These are phyloP conservation scores for Trinorchestia longiramus DNA, from an alignment of 1,140 invertebrate genomes.

Conservation along the genomic window DNA sequence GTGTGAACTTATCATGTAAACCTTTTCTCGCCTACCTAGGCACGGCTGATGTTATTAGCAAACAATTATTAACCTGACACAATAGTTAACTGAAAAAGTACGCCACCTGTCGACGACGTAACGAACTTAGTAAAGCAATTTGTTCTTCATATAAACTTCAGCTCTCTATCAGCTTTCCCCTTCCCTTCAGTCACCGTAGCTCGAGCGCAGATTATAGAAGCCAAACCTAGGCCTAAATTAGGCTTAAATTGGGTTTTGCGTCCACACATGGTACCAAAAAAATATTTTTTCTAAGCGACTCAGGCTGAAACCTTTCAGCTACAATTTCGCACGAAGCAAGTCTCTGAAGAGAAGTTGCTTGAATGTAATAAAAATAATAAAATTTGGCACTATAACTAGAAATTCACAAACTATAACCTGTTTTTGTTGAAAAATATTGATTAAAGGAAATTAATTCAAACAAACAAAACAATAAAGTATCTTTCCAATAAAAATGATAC, in stretches of 20 bases:
- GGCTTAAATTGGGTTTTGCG: neutral
- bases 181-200: no score
- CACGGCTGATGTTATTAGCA: neutral
- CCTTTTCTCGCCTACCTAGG: no score
- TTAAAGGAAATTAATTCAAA: no score
- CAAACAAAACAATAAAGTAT: no score
- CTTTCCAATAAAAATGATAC: no score
- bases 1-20: neutral
- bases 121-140: slow-evolving; percentile 1
- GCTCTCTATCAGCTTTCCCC: neutral
- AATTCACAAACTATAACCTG: no score
- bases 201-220: neutral
- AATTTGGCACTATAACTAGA: no score
- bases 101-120: neutral
- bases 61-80: neutral
- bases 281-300: neutral
- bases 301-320: no score
- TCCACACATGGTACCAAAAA: neutral
- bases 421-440: no score
- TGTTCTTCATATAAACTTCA: neutral
- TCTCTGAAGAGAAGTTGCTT: no score
- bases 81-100: neutral
- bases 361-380: no score
- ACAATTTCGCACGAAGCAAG: no score
- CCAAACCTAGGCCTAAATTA: neutral